phyloP scores from a whole-genome alignment of 2,113 vertebrate genomes.

The Periophthalmodon schlosseri region DNA sequence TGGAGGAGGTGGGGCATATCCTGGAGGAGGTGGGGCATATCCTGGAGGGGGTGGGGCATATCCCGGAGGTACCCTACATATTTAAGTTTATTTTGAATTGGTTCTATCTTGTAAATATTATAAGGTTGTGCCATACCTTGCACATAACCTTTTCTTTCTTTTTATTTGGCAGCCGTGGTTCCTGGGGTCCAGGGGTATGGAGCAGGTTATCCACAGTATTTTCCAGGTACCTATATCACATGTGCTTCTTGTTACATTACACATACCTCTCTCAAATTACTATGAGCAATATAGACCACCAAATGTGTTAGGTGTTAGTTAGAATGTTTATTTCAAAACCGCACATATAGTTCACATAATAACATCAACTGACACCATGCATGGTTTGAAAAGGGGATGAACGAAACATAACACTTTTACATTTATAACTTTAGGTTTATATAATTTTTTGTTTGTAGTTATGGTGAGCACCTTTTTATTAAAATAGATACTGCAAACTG shows the following conservation, averaged over 20 bases:
- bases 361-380: no score
- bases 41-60: constrained; percentile 64
- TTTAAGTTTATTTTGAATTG: background rate
- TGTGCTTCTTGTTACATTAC: background rate
- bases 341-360: no score
- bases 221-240: constrained; percentile 61
- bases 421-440: no score
- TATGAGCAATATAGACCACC: background rate
- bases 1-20: constrained; percentile 61
- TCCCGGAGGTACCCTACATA: constrained; percentile 66
- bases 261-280: background rate
- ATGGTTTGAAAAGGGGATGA: no score
- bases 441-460: no score
- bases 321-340: no score
- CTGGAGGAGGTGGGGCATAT: constrained; percentile 62
- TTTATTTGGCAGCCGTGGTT: constrained; percentile 51
- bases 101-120: background rate
- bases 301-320: background rate
- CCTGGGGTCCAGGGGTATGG: constrained; percentile 61
- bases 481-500: no score
- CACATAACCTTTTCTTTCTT: background rate
- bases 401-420: no score
- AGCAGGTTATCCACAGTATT: constrained; percentile 71
- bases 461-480: no score
- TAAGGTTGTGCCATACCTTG: background rate